Conservation (phyloP, 2,113 vertebrate genomes). For the Sebastes fasciatus region DNA sequence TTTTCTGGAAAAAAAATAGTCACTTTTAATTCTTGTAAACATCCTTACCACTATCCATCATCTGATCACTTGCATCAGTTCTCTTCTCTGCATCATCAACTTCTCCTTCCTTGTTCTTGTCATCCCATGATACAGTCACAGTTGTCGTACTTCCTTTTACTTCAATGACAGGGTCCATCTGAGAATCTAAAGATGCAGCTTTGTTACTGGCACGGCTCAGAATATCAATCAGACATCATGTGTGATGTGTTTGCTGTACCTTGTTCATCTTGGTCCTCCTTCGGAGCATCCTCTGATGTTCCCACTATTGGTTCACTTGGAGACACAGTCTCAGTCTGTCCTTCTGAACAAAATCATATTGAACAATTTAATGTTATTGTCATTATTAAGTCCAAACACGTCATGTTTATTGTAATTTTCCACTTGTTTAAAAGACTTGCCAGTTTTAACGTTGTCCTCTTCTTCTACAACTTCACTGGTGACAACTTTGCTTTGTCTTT, state of each 20-base stretch:
- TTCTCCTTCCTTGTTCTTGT: slow-evolving; percentile 14
- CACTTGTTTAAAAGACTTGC: slow-evolving; percentile 26
- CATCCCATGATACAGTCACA: slow-evolving; percentile 41
- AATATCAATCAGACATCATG: background rate
- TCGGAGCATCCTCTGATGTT: background rate
- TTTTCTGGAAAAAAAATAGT: background rate
- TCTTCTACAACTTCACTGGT: background rate
- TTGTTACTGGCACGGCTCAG: slow-evolving; percentile 21
- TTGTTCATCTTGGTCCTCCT: slow-evolving; percentile 15
- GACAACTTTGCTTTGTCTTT: slow-evolving; percentile 40
- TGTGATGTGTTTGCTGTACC: background rate
- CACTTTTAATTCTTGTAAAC: background rate
- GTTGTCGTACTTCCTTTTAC: slow-evolving; percentile 23
- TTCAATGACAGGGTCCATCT: slow-evolving; percentile 32
- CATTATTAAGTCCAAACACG: background rate
- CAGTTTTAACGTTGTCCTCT: background rate
- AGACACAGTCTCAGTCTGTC: background rate
- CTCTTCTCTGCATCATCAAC: background rate
- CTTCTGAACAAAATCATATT: slow-evolving; percentile 19
- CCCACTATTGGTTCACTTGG: background rate
- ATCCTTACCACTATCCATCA: background rate
- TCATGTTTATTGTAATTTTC: background rate
- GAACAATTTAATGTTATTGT: background rate
- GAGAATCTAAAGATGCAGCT: slow-evolving; percentile 27
- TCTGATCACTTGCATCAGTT: background rate